Base-by-base conservation (phyloP, 2,797 vertebrate species). In the Sebastes cheni region DNA sequence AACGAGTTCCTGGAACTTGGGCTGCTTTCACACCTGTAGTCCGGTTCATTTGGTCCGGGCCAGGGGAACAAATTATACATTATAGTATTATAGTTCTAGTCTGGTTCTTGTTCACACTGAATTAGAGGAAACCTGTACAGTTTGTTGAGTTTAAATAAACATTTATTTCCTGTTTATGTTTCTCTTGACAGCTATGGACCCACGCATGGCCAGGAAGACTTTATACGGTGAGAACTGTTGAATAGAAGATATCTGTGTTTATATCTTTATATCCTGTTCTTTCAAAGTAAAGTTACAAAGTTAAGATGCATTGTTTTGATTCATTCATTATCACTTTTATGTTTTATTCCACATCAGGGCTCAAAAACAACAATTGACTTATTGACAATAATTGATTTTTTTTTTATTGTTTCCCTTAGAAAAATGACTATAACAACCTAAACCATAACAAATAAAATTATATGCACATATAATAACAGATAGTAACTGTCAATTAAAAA, bases 121-220 rank as follows among this genome's bases (percentile, higher is more conserved):
- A 46, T 7, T 7, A 46, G 42, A 16, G 16, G 42, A 46, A 46
- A 46, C 42, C 16, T 46, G 42, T 46, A 6, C 14, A 18, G 14
- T 46, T 46, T 18, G 16, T 46, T 16, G 42, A 46, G 39, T 46
- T 46, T 46, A 46, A 46, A 46, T n/a, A n/a, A 52, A 52, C 3
- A 52, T 52, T 52, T 20, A 52, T 52, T 52, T 52, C 5, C 46
- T 52, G 18, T 52, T 52, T 52, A 20, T 52, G 18, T 22, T 42
- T 29, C 6, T 59, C 36, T 69, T 84, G 81, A 54, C 88, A 99
- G 97, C 96, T 67, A 91, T 95, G 0, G 97, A 98, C 85, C 91
- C 95, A 7, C 96, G 95, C n/a, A 87, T 96, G 69, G 74, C 88
- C 1, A 89, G 86, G 73, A 85, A 11, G 0, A 56, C 61, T 1